Evolutionary conservation across 2,888 invertebrate species (phyloP).

Genomic region (Andrena marginata): DNA sequence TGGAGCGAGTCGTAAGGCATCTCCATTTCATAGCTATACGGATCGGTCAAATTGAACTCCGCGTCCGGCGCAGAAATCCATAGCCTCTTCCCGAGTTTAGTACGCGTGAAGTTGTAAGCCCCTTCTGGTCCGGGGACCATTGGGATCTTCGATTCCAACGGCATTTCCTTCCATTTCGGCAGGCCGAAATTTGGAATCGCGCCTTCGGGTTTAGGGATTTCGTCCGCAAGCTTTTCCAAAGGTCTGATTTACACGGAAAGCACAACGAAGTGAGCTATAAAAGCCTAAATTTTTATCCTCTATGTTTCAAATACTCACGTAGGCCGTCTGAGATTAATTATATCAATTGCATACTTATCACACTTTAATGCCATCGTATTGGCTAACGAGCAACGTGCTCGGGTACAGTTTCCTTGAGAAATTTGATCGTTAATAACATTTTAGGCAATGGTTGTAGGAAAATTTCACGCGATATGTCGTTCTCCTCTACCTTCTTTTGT

Average conservation of each 20-base stretch:
- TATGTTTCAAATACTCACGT: slow-evolving; percentile 68
- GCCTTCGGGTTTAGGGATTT: slow-evolving; percentile 79
- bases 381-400: background rate
- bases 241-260: slow-evolving; percentile 61
- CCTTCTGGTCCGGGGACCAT: slow-evolving; percentile 83
- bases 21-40: slow-evolving; percentile 76
- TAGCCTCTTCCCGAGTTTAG: slow-evolving; percentile 81
- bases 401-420: background rate
- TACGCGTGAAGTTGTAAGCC: slow-evolving; percentile 82
- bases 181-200: slow-evolving; percentile 81
- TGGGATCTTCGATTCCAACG: slow-evolving; percentile 85
- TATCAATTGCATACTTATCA: slow-evolving; percentile 53
- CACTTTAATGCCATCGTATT: slow-evolving; percentile 40
- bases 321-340: slow-evolving; percentile 70
- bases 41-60: slow-evolving; percentile 80
- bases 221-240: slow-evolving; percentile 73
- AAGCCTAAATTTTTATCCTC: background rate
- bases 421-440: slow-evolving; percentile 30
- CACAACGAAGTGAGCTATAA: background rate
- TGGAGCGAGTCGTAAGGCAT: slow-evolving; percentile 81
- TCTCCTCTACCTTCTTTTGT: slow-evolving; percentile 42
- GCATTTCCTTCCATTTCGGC: slow-evolving; percentile 84
- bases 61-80: slow-evolving; percentile 64
- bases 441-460: background rate
- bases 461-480: slow-evolving; percentile 28